These are phyloP conservation scores for Rhorus exstirpatorius DNA, from an alignment of 2,888 invertebrate species.

Conservation along the genomic window DNA sequence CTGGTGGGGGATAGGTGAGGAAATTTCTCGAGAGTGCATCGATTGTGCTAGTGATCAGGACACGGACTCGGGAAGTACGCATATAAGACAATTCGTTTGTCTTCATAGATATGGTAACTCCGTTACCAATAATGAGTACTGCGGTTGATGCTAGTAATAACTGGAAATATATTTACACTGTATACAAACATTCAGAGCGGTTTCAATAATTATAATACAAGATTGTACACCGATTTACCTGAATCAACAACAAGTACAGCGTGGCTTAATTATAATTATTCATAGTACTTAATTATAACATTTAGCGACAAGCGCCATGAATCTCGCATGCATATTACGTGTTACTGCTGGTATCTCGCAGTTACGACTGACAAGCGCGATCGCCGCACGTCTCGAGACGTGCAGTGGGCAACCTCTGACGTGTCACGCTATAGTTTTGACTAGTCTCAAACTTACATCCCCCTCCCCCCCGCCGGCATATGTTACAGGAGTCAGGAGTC, in stretches of 20 bases:
- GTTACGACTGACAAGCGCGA: no score
- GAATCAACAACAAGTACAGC: slow-evolving; percentile 61
- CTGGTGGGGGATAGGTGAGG: no score
- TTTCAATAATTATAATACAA: slow-evolving; percentile 47
- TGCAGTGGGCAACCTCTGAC: no score
- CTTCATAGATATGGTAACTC: not conserved
- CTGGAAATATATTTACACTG: slow-evolving; percentile 51
- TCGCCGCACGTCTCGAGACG: no score
- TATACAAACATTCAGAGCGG: slow-evolving; percentile 9
- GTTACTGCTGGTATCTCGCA: slow-evolving; percentile 20
- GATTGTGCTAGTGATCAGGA: no score
- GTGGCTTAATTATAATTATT: slow-evolving; percentile 25
- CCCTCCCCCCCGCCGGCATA: no score
- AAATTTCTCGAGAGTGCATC: no score
- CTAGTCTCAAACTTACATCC: no score
- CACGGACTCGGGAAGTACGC: no score
- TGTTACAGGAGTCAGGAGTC: no score
- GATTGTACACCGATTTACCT: slow-evolving; percentile 35
- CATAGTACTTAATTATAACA: slow-evolving; percentile 13
- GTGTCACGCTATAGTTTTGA: not conserved
- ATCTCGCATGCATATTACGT: no score
- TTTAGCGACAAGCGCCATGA: slow-evolving; percentile 34
- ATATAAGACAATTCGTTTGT: slow-evolving; percentile 68
- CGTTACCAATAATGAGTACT: slow-evolving; percentile 30
- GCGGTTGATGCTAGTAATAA: slow-evolving; percentile 47